phyloP scores from a whole-genome alignment of 2,113 vertebrate genomes.

The Blennius ocellaris region DNA sequence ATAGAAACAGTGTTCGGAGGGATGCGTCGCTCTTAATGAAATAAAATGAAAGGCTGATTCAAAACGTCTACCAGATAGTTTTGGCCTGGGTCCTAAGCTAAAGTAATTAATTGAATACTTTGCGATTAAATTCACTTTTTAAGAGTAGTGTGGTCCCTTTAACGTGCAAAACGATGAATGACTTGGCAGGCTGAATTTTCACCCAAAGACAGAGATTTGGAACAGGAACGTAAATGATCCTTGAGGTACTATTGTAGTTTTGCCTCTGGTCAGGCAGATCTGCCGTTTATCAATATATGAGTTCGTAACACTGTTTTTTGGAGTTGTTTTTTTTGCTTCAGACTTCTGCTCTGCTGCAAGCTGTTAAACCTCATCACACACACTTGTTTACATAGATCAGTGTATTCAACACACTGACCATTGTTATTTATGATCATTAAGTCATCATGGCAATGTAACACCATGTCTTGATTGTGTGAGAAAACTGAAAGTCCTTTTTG shows the following conservation, averaged over 20 bases:
- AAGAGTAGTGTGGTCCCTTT: background rate
- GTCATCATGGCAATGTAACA: background rate
- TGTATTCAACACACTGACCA: too few species aligned
- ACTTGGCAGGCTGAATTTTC: background rate
- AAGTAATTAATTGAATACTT: background rate
- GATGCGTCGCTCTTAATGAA: background rate
- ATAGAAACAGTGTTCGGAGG: background rate
- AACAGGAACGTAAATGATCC: constrained; percentile 1
- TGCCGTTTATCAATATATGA: background rate
- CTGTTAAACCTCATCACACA: too few species aligned
- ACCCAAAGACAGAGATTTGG: background rate
- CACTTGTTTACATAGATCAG: too few species aligned
- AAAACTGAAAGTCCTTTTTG: background rate
- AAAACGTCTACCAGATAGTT: background rate
- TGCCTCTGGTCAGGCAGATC: background rate
- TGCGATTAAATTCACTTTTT: background rate
- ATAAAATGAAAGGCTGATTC: background rate
- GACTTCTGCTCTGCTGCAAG: too few species aligned
- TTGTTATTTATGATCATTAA: too few species aligned
- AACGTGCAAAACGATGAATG: background rate
- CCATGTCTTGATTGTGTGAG: background rate
- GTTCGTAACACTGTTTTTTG: too few species aligned
- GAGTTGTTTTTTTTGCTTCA: too few species aligned
- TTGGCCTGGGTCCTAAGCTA: background rate
- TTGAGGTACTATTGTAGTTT: background rate